phyloP scores from a whole-genome alignment of 2,797 vertebrate species.

The Sebastolobus alascanus region DNA sequence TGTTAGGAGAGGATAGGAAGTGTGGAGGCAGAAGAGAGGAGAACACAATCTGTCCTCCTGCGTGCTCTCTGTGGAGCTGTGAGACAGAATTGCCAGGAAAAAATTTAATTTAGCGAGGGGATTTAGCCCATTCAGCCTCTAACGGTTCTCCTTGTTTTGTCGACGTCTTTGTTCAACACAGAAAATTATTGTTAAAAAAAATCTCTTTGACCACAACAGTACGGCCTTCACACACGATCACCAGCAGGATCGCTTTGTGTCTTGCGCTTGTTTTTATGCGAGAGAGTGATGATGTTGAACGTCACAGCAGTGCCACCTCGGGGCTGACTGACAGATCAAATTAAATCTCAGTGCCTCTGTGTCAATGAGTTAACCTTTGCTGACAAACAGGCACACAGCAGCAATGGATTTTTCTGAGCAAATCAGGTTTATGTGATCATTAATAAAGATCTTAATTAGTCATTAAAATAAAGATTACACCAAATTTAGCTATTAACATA shows the following conservation, averaged over 20 bases:
- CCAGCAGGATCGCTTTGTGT: slow-evolving; percentile 32
- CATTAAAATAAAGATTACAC: slow-evolving; percentile 12
- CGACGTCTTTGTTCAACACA: slow-evolving; percentile 28
- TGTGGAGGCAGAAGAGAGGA: slow-evolving; percentile 59
- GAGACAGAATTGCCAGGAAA: slow-evolving; percentile 53
- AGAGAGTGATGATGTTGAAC: slow-evolving; percentile 35
- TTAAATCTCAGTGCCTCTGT: slow-evolving; percentile 40
- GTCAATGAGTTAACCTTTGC: slow-evolving; percentile 45
- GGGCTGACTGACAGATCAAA: slow-evolving; percentile 44
- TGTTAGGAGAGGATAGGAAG: slow-evolving; percentile 50
- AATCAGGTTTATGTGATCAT: slow-evolving; percentile 23
- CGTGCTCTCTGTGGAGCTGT: slow-evolving; percentile 53
- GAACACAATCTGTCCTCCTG: slow-evolving; percentile 66
- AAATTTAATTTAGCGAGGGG: slow-evolving; percentile 58
- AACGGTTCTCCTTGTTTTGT: slow-evolving; percentile 40
- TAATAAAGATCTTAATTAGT: background rate
- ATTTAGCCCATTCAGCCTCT: slow-evolving; percentile 54
- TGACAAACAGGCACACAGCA: slow-evolving; percentile 40
- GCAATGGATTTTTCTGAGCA: slow-evolving; percentile 13
- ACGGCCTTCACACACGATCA: slow-evolving; percentile 32
- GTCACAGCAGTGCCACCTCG: slow-evolving; percentile 29
- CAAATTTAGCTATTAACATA: slow-evolving; percentile 4
- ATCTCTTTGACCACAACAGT: slow-evolving; percentile 19
- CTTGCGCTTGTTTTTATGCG: slow-evolving; percentile 19
- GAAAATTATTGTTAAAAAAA: slow-evolving; percentile 30